Evolutionary conservation across 2,797 vertebrate species (phyloP), one percentile per base, ranked within the genome.

Genomic region (Setipinna tenuifilis): DNA sequence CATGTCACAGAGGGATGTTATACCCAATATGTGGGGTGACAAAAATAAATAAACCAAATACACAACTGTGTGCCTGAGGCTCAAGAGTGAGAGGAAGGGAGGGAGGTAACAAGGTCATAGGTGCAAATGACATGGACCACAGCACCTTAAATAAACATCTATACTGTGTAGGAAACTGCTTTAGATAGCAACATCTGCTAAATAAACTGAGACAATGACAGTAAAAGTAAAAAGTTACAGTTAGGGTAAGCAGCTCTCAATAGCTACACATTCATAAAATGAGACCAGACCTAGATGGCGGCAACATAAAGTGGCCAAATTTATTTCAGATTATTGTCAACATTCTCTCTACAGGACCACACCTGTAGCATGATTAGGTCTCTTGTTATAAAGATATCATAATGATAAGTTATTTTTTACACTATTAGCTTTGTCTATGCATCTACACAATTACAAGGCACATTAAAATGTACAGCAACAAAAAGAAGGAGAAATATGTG

Each of bases 1-100:
- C 19, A 44, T 78, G 35, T 44, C 71, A 78, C 71, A 44, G 71
- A 31, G 71, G 71, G 16, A 78, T 44, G 44, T 44, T 78, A 78
- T 41, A n/a, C 31, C 35, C 71, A 44, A 35, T 11, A 54, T 10
- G 50, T 54, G 7, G 7, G 17, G 35, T 35, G 6, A 78, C 0
- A 21, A 7, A 23, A 14, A 71, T 14, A 71, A 71, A 71, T 59
- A 6, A 14, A 41, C 7, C 16, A 78, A 44, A 44, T 5, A 28
- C 35, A 54, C 9, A 2, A 31, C 28, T 19, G 31, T 19, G 31
- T 35, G 14, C 28, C 9, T 65, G 1, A 65, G n/a, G 50, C 14
- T 14, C 50, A 54, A 9, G 50, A 54, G 35, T 5, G 50, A 54
- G 50, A 54, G 50, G 50, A 9, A 54, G 50, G 50, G 7, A 14